Evolutionary conservation across 2,113 vertebrate genomes (phyloP), one percentile per base, ranked within the genome.

Genomic region (Vireo altiloquus): DNA sequence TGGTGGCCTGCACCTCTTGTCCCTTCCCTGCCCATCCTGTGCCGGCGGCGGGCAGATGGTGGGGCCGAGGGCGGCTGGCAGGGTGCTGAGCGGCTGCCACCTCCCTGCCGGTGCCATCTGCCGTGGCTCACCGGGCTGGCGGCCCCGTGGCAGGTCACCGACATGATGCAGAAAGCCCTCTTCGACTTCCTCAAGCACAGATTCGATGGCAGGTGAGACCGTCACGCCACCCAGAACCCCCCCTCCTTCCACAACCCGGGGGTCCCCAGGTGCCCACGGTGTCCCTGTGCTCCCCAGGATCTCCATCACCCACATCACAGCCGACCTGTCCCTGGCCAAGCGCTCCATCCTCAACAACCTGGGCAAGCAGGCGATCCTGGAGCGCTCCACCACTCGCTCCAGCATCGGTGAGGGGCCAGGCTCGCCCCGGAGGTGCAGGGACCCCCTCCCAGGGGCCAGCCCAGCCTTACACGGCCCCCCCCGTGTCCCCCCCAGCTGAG

Each of bases 151-250:
- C 82, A 99, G 99, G 99, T 99, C 95, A 99, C 99, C 15, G 99
- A 99, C 94, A 99, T 99, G 99, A 99, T 99, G 99, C 99, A 99
- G 98, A 99, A 99, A 98, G 99, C 99, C 40, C 98, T 99, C 65
- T 99, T 99, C 68, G 99, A 99, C 97, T 99, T 99, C 96, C 97
- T 99, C 85, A 99, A 99, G 98, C 99, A 99, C 97, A 98, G 99
- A 96, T 99, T 99, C 75, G 99, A 99, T 11, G 99, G 99, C 97
- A 98, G 99, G 99, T 99, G 91, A 98, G 99, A 7, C 3, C 2
- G 2, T 20, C 12, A 12, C 9, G 42, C 40, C 19, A 3, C 25
- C 31, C 61, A 22, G 16, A 21, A 2, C 11, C 11, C 27, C 27
- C 22, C 8, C 35, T 47, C 31, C 9, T 11, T 1, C 12, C 27